Percentiles rank a stretch among this genome's conserved stretches.
Conservation (phyloP, 2,113 vertebrate species). For the Indicator maculatus region DNA sequence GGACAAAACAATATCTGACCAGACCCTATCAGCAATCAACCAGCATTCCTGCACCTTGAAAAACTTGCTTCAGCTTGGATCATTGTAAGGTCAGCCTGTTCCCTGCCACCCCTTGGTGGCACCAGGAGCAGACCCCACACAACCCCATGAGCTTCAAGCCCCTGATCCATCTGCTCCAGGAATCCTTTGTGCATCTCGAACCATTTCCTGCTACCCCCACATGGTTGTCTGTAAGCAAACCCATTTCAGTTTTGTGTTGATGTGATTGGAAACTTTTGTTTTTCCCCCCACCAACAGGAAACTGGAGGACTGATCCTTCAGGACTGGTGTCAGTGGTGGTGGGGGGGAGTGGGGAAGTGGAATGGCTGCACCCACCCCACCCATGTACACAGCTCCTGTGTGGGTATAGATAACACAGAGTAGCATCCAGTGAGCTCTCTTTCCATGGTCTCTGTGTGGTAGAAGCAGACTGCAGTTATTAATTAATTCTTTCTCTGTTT, state of each 20-base stretch:
- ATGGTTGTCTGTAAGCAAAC: too few relatives aligned
- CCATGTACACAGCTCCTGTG: fast-evolving
- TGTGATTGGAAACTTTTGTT: not conserved
- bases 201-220: not conserved
- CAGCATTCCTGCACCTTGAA: conserved; percentile 45
- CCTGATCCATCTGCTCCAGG: not conserved
- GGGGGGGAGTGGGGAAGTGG: not conserved
- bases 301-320: not conserved
- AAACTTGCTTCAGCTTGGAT: not conserved
- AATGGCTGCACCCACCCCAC: not conserved
- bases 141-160: not conserved
- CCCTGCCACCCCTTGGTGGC: not conserved
- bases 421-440: not conserved
- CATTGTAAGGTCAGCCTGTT: not conserved
- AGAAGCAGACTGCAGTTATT: conserved; percentile 18
- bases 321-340: not conserved
- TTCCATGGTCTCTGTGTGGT: not conserved
- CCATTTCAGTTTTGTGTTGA: not conserved
- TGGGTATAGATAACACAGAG: not conserved
- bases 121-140: not conserved
- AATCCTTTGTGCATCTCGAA: not conserved
- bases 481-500: not conserved
- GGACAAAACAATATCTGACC: not conserved
- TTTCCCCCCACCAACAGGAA: not conserved
- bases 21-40: not conserved